These are phyloP conservation scores for Penaeus vannamei DNA, from an alignment of 1,140 invertebrate genomes.

Conservation along the genomic window DNA sequence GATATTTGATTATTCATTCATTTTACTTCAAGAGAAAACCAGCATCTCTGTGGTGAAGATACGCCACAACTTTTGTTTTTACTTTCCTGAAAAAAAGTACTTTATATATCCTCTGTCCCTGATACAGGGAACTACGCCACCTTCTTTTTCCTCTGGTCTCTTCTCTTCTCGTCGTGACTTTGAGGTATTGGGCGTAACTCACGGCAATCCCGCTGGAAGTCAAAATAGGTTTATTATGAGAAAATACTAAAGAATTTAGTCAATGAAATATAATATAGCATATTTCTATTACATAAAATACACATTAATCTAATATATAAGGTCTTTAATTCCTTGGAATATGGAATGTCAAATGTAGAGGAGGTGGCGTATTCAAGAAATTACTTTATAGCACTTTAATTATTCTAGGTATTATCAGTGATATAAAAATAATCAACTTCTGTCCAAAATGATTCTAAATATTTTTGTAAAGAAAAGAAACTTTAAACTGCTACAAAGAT, in stretches of 20 bases:
- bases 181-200: slow-evolving; percentile 43
- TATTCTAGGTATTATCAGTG: neutral
- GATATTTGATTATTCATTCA: no score
- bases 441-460: neutral
- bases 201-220: slow-evolving; percentile 54
- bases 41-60: no score
- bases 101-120: neutral
- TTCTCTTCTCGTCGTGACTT: slow-evolving; percentile 53
- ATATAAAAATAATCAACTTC: neutral
- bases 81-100: neutral
- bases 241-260: neutral
- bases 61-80: neutral
- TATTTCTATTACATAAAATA: no score
- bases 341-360: no score
- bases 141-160: slow-evolving; percentile 59
- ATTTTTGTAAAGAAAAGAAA: neutral
- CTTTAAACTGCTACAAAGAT: neutral
- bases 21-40: no score
- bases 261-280: neutral
- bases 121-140: slow-evolving; percentile 48
- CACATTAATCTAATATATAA: neutral
- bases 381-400: no score
- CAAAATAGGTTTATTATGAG: neutral
- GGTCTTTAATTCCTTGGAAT: no score
- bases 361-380: no score